A percentile compares a stretch with the other conserved stretches of the same genome.
phyloP scores from a whole-genome alignment of 2,113 vertebrate genomes.

The Patagioenas fasciata region DNA sequence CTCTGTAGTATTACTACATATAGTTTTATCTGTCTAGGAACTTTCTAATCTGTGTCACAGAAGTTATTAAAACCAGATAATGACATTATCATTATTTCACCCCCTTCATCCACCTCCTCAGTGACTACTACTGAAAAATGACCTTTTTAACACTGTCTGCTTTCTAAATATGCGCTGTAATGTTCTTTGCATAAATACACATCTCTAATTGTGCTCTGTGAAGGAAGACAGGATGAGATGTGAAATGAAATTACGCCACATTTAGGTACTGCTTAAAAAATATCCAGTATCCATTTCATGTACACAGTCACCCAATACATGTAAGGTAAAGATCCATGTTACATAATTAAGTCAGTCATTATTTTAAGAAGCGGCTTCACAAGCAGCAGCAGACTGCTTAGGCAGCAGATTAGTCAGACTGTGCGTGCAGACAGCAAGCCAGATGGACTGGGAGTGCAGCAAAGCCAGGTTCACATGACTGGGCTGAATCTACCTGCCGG shows the following conservation, averaged over 20 bases:
- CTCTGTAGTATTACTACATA: background rate
- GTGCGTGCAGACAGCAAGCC: background rate
- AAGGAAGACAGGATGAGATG: background rate
- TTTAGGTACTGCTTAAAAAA: background rate
- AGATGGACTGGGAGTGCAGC: background rate
- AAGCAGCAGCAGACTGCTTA: background rate
- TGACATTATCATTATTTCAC: background rate
- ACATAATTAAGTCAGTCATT: background rate
- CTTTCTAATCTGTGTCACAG: background rate
- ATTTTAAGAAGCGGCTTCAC: constrained; percentile 3
- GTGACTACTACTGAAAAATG: background rate
- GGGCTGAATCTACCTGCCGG: background rate
- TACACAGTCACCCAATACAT: background rate
- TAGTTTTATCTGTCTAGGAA: background rate
- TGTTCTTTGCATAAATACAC: background rate
- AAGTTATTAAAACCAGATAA: background rate
- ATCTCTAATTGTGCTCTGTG: background rate
- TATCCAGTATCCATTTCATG: background rate
- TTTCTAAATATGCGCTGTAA: constrained; percentile 1
- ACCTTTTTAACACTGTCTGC: background rate
- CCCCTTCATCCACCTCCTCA: background rate
- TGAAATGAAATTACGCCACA: background rate
- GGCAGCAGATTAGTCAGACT: background rate
- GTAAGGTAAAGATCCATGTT: background rate
- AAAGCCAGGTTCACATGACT: background rate